Evolutionary conservation across 2,113 vertebrate species (phyloP).

Genomic region (Butastur rufipennis): DNA sequence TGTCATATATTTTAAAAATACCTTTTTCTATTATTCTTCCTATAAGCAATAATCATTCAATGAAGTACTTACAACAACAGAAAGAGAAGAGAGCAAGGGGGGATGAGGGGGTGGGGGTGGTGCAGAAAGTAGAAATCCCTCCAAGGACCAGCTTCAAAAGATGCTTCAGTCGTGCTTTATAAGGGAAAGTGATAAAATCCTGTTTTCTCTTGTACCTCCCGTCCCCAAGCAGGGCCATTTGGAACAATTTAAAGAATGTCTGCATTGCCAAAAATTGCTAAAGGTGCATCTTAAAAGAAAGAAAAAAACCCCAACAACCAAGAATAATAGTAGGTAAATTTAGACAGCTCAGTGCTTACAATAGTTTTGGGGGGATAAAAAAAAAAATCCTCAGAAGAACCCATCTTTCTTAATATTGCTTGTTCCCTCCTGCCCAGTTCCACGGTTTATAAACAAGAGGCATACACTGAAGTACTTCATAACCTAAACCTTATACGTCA

Average conservation of each 20-base stretch:
- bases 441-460: background rate
- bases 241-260: background rate
- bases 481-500: background rate
- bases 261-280: background rate
- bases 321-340: background rate
- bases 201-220: background rate
- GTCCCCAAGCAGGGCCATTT: background rate
- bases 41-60: background rate
- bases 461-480: background rate
- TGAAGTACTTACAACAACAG: background rate
- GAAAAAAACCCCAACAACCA: accelerated
- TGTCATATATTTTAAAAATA: background rate
- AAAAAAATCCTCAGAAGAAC: background rate
- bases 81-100: background rate
- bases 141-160: background rate
- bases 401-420: background rate
- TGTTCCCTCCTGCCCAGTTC: background rate
- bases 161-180: background rate
- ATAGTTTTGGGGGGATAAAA: background rate
- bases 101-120: no score
- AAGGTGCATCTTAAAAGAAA: background rate
- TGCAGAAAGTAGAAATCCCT: background rate
- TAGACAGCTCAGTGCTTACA: background rate
- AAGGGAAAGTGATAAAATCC: background rate
- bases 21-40: background rate